These are phyloP conservation scores for Neosilurus hyrtlii DNA, from an alignment of 2,797 vertebrate species.

Conservation along the genomic window DNA sequence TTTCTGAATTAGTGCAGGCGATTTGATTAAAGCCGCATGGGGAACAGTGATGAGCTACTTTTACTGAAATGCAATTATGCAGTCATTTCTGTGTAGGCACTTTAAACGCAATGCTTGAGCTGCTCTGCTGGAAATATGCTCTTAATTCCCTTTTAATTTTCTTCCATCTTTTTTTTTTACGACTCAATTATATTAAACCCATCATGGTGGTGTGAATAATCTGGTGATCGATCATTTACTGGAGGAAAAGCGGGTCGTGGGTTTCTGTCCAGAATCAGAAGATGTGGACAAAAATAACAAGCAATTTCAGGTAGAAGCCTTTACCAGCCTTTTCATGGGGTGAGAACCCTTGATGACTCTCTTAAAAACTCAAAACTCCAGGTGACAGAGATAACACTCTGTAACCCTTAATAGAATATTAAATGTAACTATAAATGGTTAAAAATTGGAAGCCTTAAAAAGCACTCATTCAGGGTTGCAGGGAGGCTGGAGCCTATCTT, in stretches of 20 bases:
- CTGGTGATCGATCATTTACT: neutral
- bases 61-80: slow-evolving; percentile 7
- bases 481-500: too few relatives aligned
- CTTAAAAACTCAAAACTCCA: too few relatives aligned
- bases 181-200: neutral
- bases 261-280: neutral
- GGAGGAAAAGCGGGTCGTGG: neutral
- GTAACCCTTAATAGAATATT: too few relatives aligned
- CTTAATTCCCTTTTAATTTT: neutral
- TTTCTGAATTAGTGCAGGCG: neutral
- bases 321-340: neutral
- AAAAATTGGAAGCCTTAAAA: too few relatives aligned
- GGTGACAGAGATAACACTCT: too few relatives aligned
- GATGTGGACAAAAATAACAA: neutral
- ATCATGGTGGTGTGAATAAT: neutral
- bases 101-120: neutral
- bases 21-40: slow-evolving; percentile 7
- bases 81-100: neutral
- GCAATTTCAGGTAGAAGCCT: too few relatives aligned
- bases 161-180: neutral
- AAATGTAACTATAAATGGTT: too few relatives aligned
- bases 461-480: too few relatives aligned
- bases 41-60: neutral
- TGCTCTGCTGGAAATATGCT: neutral
- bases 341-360: neutral